A percentile compares a stretch with the other conserved stretches of the same genome.
These are phyloP conservation scores for Ceyx melanurus DNA, from an alignment of 2,113 vertebrate species.

Conservation along the genomic window DNA sequence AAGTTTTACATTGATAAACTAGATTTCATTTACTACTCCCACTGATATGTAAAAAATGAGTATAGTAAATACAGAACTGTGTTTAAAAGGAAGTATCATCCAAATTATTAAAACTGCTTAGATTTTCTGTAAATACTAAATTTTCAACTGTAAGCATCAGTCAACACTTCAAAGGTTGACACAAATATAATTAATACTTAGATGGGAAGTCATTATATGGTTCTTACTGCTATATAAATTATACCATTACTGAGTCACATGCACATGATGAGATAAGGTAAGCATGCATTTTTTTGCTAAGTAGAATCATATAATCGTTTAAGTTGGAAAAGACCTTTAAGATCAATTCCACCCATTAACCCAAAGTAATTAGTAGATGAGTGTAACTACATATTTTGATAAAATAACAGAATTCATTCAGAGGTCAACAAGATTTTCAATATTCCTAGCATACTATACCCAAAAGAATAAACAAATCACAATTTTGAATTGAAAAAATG, in stretches of 20 bases:
- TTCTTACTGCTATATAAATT: constrained; percentile 46
- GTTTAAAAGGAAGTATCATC: constrained; percentile 11
- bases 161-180: constrained; percentile 25
- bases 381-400: not conserved
- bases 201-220: constrained; percentile 34
- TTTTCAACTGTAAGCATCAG: constrained; percentile 26
- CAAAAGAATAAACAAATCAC: not conserved
- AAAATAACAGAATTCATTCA: not conserved
- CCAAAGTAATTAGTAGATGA: not conserved
- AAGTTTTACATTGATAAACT: not conserved
- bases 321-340: not conserved
- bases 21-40: not conserved
- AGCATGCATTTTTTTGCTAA: constrained; percentile 23
- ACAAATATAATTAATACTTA: constrained; percentile 48
- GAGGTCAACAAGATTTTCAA: not conserved
- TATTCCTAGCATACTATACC: not conserved
- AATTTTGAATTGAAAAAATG: not conserved
- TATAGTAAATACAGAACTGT: not conserved
- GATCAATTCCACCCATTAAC: not conserved
- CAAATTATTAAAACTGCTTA: constrained; percentile 26
- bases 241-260: constrained; percentile 19
- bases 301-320: not conserved
- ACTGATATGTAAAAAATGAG: not conserved
- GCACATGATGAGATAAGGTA: constrained; percentile 19
- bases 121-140: constrained; percentile 41